phyloP scores from a whole-genome alignment of 1,140 invertebrate species.

The Philotrypesis tridentata region DNA sequence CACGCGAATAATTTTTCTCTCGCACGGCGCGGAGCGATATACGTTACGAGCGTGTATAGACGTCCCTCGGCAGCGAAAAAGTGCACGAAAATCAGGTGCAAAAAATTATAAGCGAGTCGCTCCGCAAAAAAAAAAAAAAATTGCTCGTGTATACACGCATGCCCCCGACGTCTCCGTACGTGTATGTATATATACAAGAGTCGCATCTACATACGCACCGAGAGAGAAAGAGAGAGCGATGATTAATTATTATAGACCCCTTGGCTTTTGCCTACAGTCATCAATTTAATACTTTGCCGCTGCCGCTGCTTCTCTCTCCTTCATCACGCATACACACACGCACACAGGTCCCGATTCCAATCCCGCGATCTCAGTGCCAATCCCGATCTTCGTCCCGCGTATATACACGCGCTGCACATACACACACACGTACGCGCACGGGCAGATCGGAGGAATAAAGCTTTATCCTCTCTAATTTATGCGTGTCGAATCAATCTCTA shows the following conservation, averaged over 20 bases:
- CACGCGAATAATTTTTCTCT: too few relatives aligned
- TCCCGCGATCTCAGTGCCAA: slow-evolving; percentile 58
- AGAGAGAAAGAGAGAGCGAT: too few relatives aligned
- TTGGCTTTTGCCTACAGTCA: slow-evolving; percentile 65
- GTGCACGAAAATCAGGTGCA: background rate
- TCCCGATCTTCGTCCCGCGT: background rate
- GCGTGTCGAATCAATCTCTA: slow-evolving; percentile 69
- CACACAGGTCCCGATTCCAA: slow-evolving; percentile 62
- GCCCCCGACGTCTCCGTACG: background rate
- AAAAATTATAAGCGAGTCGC: too few relatives aligned
- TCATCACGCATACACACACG: slow-evolving; percentile 47
- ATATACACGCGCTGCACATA: background rate
- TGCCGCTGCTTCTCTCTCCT: background rate
- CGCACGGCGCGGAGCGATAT: too few relatives aligned
- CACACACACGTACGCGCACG: slow-evolving; percentile 49
- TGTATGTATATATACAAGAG: slow-evolving; percentile 9
- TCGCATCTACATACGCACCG: slow-evolving; percentile 48
- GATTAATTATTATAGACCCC: slow-evolving; percentile 71
- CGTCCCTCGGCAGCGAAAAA: background rate
- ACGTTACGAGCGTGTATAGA: too few relatives aligned
- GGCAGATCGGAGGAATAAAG: slow-evolving; percentile 55
- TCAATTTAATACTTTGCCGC: slow-evolving; percentile 64
- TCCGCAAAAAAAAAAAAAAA: background rate
- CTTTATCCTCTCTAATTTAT: slow-evolving; percentile 70
- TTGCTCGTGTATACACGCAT: background rate